phyloP scores from a whole-genome alignment of 1,140 invertebrate genomes.

The Teleopsis dalmanni region DNA sequence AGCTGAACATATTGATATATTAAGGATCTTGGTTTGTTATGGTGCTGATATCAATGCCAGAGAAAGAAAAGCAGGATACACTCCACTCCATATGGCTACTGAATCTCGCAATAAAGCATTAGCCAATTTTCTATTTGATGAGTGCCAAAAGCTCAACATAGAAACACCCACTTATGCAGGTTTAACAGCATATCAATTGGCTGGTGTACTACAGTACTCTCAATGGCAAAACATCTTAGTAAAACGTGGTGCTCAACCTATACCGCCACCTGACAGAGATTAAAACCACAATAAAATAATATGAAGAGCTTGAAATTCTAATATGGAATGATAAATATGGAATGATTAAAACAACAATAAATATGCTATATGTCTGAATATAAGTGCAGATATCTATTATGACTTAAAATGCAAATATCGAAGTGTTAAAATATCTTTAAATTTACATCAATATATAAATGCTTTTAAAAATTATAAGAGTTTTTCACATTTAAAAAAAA shows the following conservation, averaged over 20 bases:
- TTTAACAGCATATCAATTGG: constrained; percentile 58
- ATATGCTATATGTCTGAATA: too few species aligned
- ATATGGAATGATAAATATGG: too few species aligned
- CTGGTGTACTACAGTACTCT: constrained; percentile 41
- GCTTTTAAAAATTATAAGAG: too few species aligned
- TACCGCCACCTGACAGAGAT: constrained; percentile 45
- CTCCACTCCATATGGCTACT: constrained; percentile 76
- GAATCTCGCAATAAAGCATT: constrained; percentile 57
- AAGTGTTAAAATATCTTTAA: too few species aligned
- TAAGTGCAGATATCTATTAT: too few species aligned
- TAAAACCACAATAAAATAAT: constrained; percentile 46
- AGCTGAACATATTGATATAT: constrained; percentile 59
- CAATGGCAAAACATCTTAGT: constrained; percentile 46
- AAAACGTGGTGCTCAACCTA: constrained; percentile 43
- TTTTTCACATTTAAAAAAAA: too few species aligned
- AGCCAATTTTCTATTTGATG: constrained; percentile 55
- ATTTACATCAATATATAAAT: too few species aligned
- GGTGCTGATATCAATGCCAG: constrained; percentile 74
- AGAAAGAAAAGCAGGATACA: constrained; percentile 69
- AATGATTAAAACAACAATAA: too few species aligned
- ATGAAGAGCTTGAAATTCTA: constrained; percentile 41
- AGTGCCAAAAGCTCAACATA: constrained; percentile 52
- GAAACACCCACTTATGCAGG: constrained; percentile 56
- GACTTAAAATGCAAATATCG: too few species aligned
- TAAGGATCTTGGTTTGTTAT: constrained; percentile 64